Percentiles rank a stretch among this genome's conserved stretches.
Evolutionary conservation across 1,140 invertebrate species (phyloP).

Genomic region (Melipona quadrifasciata): DNA sequence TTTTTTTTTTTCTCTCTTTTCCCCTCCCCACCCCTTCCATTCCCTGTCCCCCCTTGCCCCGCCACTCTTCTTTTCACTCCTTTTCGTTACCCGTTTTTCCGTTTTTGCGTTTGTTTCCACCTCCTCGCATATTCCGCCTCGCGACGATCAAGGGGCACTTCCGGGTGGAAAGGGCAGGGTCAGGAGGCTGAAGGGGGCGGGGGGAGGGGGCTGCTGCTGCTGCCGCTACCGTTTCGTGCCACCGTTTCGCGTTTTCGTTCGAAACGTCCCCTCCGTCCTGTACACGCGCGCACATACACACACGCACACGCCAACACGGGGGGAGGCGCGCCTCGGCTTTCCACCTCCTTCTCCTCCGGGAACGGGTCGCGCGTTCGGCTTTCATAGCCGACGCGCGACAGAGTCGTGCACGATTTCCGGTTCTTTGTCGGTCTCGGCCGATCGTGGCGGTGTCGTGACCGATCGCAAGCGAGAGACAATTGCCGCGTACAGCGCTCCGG

Average conservation of each 20-base stretch:
- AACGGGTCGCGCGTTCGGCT: conserved; percentile 36
- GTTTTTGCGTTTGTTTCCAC: background rate
- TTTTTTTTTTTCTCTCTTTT: background rate
- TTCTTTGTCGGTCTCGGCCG: conserved; percentile 6
- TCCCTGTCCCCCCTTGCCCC: no score
- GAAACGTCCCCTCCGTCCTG: conserved; percentile 33
- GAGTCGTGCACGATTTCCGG: conserved; percentile 27
- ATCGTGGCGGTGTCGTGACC: background rate
- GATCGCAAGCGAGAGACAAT: background rate
- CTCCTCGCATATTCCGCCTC: conserved; percentile 40
- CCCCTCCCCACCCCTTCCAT: background rate
- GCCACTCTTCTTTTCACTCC: background rate
- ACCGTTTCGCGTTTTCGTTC: conserved; percentile 31
- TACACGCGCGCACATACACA: background rate
- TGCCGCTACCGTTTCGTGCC: conserved; percentile 39
- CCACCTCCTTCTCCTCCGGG: conserved; percentile 18
- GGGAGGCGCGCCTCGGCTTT: conserved; percentile 3
- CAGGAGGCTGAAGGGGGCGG: conserved; percentile 26
- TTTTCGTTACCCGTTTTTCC: conserved; percentile 22
- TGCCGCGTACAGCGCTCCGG: background rate
- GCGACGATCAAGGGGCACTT: conserved; percentile 48
- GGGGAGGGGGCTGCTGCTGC: conserved; percentile 1
- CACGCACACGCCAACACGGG: background rate
- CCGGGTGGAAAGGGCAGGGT: conserved; percentile 43
- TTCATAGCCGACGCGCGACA: conserved; percentile 31